Conservation (phyloP, 64 coral and sea anemone species). For the Porites australiensis region DNA sequence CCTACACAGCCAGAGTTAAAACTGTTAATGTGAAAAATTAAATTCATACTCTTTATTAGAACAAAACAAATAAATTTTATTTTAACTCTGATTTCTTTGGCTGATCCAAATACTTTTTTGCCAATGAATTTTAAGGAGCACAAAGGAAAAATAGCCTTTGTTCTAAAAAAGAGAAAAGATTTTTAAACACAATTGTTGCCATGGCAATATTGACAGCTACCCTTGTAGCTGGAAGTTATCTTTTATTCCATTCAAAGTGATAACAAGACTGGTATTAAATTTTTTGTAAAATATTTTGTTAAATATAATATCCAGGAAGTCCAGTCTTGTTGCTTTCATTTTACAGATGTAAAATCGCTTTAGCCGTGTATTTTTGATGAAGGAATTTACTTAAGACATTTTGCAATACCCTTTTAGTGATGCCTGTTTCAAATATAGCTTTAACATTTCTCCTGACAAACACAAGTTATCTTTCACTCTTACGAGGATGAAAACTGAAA, state of each 20-base stretch:
- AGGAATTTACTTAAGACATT: no score
- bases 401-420: no score
- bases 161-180: background rate
- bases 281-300: background rate
- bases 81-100: background rate
- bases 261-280: background rate
- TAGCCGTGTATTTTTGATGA: no score
- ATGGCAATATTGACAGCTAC: conserved; percentile 16
- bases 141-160: background rate
- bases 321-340: background rate
- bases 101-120: background rate
- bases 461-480: no score
- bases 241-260: background rate
- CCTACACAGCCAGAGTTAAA: no score
- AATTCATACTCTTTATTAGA: no score
- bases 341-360: no score
- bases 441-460: no score
- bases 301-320: background rate
- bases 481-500: no score
- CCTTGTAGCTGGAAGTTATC: background rate
- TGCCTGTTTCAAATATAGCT: no score
- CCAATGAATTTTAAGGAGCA: background rate
- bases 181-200: conserved; percentile 1
- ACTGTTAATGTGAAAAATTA: no score
- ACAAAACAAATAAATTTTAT: no score